These are phyloP conservation scores for Latrodectus hesperus DNA, from an alignment of 2,888 invertebrate genomes.

Conservation along the genomic window DNA sequence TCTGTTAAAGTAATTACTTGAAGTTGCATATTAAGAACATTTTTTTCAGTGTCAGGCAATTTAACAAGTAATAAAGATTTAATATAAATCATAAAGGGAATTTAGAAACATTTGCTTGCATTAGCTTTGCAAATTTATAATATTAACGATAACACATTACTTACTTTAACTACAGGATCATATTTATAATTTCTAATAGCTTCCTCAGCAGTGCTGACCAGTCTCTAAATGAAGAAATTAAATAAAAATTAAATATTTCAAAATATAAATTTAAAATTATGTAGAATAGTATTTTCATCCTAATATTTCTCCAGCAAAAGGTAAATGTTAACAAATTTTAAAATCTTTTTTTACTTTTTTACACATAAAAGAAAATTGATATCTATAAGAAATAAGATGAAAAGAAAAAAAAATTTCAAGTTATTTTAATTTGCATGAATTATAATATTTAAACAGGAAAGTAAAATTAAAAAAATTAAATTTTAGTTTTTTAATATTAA, in stretches of 20 bases:
- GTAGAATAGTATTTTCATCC: neutral
- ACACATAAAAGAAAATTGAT: neutral
- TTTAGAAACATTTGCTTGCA: too few relatives aligned
- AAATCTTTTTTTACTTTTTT: neutral
- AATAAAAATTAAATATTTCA: neutral
- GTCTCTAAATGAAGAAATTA: conserved; percentile 61
- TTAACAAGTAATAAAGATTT: neutral
- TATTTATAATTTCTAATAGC: conserved; percentile 72
- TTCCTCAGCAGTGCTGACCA: conserved; percentile 73
- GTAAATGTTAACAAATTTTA: neutral
- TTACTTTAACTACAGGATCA: conserved; percentile 72
- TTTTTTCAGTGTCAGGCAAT: neutral
- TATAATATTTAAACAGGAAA: too few relatives aligned
- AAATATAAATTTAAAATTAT: neutral
- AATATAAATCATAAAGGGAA: neutral
- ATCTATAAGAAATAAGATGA: too few relatives aligned
- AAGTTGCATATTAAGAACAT: neutral
- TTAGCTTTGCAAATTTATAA: neutral
- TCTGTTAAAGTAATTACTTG: neutral
- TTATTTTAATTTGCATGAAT: too few relatives aligned
- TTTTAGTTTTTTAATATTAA: too few relatives aligned
- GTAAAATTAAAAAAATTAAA: too few relatives aligned
- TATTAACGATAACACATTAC: neutral
- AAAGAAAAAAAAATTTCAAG: too few relatives aligned
- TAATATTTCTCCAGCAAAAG: neutral